phyloP scores from a whole-genome alignment of 1,140 invertebrate genomes.

The Drosophila nikananu region DNA sequence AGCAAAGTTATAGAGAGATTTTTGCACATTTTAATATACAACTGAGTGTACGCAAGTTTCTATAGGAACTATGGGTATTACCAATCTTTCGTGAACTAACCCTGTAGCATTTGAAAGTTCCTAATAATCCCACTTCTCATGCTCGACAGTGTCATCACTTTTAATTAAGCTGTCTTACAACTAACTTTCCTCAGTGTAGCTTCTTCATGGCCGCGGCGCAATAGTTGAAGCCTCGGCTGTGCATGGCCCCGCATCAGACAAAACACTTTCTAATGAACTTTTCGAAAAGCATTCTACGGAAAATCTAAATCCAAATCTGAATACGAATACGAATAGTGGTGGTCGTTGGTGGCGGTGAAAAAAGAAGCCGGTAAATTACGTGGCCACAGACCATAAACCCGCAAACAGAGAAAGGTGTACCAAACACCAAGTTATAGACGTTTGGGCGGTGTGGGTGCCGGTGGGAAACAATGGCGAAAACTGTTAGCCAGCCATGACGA shows the following conservation, averaged over 20 bases:
- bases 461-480: constrained; percentile 71
- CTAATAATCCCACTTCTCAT: neutral
- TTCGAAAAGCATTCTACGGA: constrained; percentile 67
- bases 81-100: neutral
- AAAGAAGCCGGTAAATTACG: constrained; percentile 74
- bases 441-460: neutral
- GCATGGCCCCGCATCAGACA: constrained; percentile 64
- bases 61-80: neutral
- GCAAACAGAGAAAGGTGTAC: constrained; percentile 37
- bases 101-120: neutral
- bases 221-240: constrained; percentile 36
- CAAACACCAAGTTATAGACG: constrained; percentile 23
- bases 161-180: constrained; percentile 1
- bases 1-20: neutral
- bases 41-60: no score
- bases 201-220: constrained; percentile 49
- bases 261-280: constrained; percentile 82
- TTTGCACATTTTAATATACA: no score
- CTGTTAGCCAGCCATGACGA: constrained; percentile 75
- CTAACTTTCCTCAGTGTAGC: constrained; percentile 18
- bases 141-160: neutral
- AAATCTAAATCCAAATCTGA: constrained; percentile 69
- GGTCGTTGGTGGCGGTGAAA: constrained; percentile 23
- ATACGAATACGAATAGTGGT: constrained; percentile 45
- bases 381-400: constrained; percentile 76